Conservation (phyloP, 2,888 invertebrate species). For the Apamea monoglypha region DNA sequence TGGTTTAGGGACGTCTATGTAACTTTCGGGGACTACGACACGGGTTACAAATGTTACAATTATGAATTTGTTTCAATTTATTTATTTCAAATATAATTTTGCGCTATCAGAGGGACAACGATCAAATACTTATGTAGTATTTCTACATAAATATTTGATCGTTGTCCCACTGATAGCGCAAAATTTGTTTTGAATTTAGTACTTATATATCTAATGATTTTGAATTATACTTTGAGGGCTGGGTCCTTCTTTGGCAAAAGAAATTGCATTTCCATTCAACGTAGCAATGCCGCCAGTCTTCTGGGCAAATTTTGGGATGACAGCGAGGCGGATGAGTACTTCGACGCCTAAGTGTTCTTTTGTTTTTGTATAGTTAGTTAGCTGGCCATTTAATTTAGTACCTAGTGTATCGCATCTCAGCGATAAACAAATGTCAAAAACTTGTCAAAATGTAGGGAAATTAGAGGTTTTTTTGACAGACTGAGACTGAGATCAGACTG, state of each 20-base stretch:
- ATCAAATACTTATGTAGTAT: too few species aligned
- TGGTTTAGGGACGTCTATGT: slow-evolving; percentile 26
- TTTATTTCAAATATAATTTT: slow-evolving; percentile 1
- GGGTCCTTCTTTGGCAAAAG: neutral
- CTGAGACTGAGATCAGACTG: too few species aligned
- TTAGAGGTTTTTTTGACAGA: too few species aligned
- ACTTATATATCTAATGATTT: neutral
- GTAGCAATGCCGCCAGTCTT: neutral
- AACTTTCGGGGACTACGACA: slow-evolving; percentile 2
- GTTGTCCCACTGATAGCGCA: too few species aligned
- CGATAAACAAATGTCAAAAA: too few species aligned
- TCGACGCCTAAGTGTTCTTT: neutral
- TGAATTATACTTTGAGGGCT: neutral
- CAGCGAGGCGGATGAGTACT: neutral
- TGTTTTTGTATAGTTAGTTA: neutral
- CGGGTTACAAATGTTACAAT: neutral
- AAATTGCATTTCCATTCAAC: neutral
- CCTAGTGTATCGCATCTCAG: too few species aligned
- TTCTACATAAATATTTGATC: neutral
- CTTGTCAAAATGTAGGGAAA: too few species aligned
- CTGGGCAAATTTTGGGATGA: neutral
- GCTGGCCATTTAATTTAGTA: too few species aligned
- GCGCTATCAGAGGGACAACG: too few species aligned
- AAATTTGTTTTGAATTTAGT: neutral
- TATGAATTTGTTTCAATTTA: slow-evolving; percentile 3